These are phyloP conservation scores for Microplitis mediator DNA, from an alignment of 1,140 invertebrate genomes.

Conservation along the genomic window DNA sequence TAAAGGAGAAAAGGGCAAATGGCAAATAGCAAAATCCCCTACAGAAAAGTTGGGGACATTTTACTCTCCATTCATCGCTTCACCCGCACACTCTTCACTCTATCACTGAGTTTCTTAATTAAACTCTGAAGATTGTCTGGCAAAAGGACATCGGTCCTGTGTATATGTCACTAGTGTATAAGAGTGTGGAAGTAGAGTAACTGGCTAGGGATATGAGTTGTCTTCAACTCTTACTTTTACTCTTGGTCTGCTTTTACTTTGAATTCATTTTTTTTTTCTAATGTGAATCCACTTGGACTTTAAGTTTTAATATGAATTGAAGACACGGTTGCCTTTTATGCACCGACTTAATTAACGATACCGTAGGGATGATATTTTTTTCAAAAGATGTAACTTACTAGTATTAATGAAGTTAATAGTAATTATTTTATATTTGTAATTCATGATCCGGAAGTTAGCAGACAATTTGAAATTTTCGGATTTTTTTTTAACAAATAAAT, in stretches of 20 bases:
- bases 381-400: no score
- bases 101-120: conserved; percentile 60
- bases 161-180: background rate
- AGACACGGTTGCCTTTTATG: background rate
- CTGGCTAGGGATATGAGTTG: background rate
- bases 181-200: background rate
- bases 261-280: no score
- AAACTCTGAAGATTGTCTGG: conserved; percentile 61
- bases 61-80: conserved; percentile 57
- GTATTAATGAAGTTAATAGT: no score
- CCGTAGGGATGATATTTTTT: no score
- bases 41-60: conserved; percentile 45
- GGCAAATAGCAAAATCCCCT: background rate
- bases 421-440: no score
- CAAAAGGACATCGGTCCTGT: conserved; percentile 56
- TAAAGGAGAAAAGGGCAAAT: conserved; percentile 9
- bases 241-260: no score
- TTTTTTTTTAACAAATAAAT: no score
- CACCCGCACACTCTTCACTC: conserved; percentile 42
- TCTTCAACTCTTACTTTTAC: no score
- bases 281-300: no score
- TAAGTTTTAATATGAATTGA: background rate
- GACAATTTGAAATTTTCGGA: no score
- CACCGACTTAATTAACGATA: no score
- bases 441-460: no score